These are phyloP conservation scores for Steinernema hermaphroditum DNA, from an alignment of 2,888 invertebrate species.

Conservation along the genomic window DNA sequence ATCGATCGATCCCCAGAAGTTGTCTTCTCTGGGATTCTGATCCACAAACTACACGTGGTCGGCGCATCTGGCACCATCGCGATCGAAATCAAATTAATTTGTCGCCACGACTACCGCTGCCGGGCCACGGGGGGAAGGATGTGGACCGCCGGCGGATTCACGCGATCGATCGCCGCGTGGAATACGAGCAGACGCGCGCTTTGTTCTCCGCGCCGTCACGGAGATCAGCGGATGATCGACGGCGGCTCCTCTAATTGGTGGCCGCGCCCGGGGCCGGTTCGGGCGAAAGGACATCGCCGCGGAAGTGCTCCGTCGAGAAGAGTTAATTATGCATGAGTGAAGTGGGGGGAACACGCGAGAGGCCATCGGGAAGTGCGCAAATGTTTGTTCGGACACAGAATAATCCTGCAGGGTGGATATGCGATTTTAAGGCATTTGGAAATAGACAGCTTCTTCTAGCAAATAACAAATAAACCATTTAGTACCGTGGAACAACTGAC, in stretches of 20 bases:
- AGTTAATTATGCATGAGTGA: conserved; percentile 1
- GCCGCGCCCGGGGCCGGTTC: background rate
- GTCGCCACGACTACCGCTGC: background rate
- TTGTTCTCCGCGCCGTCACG: background rate
- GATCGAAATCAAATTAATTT: background rate
- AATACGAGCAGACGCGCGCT: background rate
- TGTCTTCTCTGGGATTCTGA: no score
- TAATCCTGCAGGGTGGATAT: no score
- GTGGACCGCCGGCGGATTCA: background rate
- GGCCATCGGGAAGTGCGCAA: no score
- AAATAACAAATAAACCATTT: no score
- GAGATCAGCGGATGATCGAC: conserved; percentile 10
- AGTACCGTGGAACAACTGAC: no score
- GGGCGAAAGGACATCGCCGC: background rate
- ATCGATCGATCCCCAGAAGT: no score
- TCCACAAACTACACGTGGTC: no score
- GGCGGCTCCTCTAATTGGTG: background rate
- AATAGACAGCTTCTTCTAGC: no score
- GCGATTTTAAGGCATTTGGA: no score
- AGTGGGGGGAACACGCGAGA: no score
- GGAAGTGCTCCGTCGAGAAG: background rate
- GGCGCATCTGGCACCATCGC: no score
- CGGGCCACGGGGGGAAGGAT: background rate
- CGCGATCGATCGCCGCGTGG: conserved; percentile 5
- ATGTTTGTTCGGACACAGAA: no score